Conservation (phyloP, 2,113 vertebrate species). For the Tauraco erythrolophus region DNA sequence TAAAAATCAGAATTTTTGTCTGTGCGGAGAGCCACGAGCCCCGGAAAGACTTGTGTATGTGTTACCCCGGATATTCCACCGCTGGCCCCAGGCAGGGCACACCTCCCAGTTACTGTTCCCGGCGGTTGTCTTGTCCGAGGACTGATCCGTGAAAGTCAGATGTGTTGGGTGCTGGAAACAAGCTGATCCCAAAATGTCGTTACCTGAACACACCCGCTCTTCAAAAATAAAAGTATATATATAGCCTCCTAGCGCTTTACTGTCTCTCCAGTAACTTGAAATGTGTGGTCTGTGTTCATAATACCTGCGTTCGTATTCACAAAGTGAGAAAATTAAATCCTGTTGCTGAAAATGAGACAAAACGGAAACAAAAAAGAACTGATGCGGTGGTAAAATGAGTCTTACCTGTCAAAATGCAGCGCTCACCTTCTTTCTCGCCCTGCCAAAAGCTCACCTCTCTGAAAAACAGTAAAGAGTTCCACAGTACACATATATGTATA, state of each 20-base stretch:
- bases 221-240: background rate
- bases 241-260: background rate
- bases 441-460: background rate
- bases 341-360: background rate
- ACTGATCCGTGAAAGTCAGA: rapidly evolving
- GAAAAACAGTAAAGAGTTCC: background rate
- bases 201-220: background rate
- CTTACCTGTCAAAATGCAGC: background rate
- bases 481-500: too few species aligned
- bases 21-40: too few species aligned
- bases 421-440: background rate
- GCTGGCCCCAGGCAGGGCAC: background rate
- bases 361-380: background rate
- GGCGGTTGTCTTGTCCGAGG: rapidly evolving
- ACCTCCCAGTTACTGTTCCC: rapidly evolving
- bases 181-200: background rate
- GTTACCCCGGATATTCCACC: rapidly evolving
- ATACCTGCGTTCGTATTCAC: background rate
- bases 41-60: rapidly evolving
- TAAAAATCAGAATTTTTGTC: background rate
- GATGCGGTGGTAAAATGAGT: background rate
- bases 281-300: rapidly evolving
- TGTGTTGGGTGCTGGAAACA: too few species aligned
- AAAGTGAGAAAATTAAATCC: background rate
- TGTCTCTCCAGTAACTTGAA: background rate